Percentiles rank a stretch among this genome's conserved stretches.
These are phyloP conservation scores for Malaclemys terrapin DNA, from an alignment of 2,113 vertebrate genomes.

Conservation along the genomic window DNA sequence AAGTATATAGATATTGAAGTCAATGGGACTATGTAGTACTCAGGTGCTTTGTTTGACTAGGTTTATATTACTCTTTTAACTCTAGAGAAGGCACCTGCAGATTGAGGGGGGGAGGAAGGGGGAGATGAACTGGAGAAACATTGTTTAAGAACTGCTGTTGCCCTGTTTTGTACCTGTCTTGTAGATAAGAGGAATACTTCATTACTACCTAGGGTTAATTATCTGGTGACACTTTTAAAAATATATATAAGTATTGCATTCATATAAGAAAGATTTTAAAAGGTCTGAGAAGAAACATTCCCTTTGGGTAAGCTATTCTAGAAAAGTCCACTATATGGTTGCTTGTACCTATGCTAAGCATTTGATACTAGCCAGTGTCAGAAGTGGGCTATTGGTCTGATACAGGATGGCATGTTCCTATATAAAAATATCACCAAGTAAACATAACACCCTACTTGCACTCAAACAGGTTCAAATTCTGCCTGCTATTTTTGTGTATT, in stretches of 20 bases:
- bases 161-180: not conserved
- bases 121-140: not conserved
- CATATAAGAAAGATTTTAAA: not conserved
- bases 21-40: not conserved
- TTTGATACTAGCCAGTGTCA: not conserved
- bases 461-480: not conserved
- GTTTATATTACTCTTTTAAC: not conserved
- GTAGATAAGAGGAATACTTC: not conserved
- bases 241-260: not conserved
- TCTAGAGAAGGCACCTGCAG: not conserved
- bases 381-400: not conserved
- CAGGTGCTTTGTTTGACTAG: not conserved
- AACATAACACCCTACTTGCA: not conserved
- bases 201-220: not conserved
- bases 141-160: not conserved
- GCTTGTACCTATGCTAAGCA: not conserved
- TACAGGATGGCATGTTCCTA: not conserved
- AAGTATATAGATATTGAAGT: not conserved
- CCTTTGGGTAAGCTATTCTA: not conserved
- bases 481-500: not conserved
- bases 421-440: not conserved
- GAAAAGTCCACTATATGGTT: not conserved
- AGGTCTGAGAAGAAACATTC: not conserved
- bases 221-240: not conserved
- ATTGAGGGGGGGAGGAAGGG: not conserved